Base-by-base conservation (phyloP, 53 echinoderm and acorn worm genomes). In the Crossaster papposus region DNA sequence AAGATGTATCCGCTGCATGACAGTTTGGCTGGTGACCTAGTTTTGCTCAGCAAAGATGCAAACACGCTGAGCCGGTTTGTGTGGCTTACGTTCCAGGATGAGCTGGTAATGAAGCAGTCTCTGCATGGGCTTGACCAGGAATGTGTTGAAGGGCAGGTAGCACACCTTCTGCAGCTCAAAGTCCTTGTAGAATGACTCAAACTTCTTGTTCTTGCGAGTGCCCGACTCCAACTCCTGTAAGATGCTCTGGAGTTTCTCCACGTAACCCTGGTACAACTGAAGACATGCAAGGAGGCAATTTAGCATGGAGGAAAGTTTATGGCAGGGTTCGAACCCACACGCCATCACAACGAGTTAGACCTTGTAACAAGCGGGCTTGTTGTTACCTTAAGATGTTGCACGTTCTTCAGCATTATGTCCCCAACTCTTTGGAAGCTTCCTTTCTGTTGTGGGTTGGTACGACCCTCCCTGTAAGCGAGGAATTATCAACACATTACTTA, bases 161-260 rank as follows among this genome's bases (percentile, higher is more conserved):
- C 97, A 97, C 83, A 97, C 97, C 80, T 97, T 97, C 97, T 97
- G 97, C 64, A 97, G 88, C 81, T 97, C 97, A 97, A 97, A 97
- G 80, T 97, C 97, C 78, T 96, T 94, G 80, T 97, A 97, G 90
- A 97, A 95, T 44, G 90, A 78, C 92, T 97, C 97, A 94, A 97
- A 97, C 81, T 94, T 96, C 87, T 97, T 97, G 92, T 95, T 94
- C 83, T 95, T 95, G 51, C 93, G 84, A 17, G 94, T 91, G 36
- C 94, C 64, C 2, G 72, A 78, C 87, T 97, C 97, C 18, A 97
- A 91, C 50, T 97, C 95, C 6, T 90, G 93, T 15, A 96, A 79
- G 54, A 97, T 82, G 73, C 91, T 93, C 52, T 96, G 93, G 7
- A 94, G 93, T 52, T 91, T 93, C 36, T 90, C 90, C 51, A 98